Evolutionary conservation across 1,140 invertebrate genomes (phyloP).

Genomic region (Ceratoteleas bidentatus): DNA sequence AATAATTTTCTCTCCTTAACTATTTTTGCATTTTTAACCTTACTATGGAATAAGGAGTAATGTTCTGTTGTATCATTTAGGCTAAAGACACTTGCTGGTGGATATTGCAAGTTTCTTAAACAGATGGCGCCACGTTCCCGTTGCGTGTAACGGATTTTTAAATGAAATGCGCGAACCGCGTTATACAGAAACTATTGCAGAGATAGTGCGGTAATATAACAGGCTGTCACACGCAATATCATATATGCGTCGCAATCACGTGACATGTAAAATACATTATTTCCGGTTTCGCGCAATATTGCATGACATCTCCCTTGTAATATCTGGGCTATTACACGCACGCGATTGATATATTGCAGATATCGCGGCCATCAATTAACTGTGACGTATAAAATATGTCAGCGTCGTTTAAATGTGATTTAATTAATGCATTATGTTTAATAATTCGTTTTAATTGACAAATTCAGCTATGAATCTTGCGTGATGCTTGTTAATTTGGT

Average conservation of each 20-base stretch:
- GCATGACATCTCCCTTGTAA: conserved; percentile 54
- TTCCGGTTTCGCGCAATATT: conserved; percentile 50
- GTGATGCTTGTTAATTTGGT: conserved; percentile 1
- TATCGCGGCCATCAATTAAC: conserved; percentile 53
- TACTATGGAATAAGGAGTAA: too few relatives aligned
- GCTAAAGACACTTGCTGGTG: too few relatives aligned
- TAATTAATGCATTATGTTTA: conserved; percentile 24
- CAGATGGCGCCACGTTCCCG: conserved; percentile 1
- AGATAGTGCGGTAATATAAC: conserved; percentile 31
- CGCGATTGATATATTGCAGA: conserved; percentile 45
- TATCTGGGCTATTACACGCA: conserved; percentile 35
- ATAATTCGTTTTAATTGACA: conserved; percentile 32
- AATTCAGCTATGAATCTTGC: conserved; percentile 7
- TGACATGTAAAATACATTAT: conserved; percentile 64
- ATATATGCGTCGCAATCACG: conserved; percentile 48
- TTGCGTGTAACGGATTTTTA: background rate
- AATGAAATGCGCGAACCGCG: background rate
- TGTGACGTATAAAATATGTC: conserved; percentile 56
- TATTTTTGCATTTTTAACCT: too few relatives aligned
- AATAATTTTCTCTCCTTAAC: too few relatives aligned
- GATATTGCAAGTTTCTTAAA: too few relatives aligned
- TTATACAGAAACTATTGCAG: background rate
- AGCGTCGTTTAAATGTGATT: conserved; percentile 45
- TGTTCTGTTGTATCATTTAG: too few relatives aligned
- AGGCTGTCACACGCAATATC: conserved; percentile 49